These are phyloP conservation scores for Chiloscyllium plagiosum DNA, from an alignment of 2,113 vertebrate species.

Conservation along the genomic window DNA sequence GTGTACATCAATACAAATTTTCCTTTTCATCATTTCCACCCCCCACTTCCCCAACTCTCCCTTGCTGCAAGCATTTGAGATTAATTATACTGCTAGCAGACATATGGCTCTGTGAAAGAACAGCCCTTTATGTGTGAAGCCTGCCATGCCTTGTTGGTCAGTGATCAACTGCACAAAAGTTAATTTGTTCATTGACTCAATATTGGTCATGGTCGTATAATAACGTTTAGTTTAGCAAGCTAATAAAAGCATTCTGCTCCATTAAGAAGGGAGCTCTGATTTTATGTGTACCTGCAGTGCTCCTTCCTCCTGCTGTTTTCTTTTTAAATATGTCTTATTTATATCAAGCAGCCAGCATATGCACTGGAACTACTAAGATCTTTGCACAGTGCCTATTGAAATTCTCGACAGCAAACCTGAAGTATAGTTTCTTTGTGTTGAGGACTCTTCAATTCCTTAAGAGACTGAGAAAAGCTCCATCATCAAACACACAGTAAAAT, in stretches of 20 bases:
- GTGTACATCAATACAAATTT: background rate
- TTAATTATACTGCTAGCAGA: slow-evolving; percentile 70
- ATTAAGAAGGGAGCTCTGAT: slow-evolving; percentile 7
- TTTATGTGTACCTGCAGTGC: no score
- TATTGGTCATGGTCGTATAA: slow-evolving; percentile 57
- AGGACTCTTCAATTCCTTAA: background rate
- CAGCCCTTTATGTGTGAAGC: slow-evolving; percentile 59
- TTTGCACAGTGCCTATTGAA: background rate
- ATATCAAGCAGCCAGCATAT: background rate
- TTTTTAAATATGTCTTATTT: background rate
- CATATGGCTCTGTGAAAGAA: slow-evolving; percentile 60
- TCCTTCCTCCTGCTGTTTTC: background rate
- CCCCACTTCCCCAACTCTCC: slow-evolving; percentile 47
- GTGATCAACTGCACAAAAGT: slow-evolving; percentile 85
- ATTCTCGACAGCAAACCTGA: background rate
- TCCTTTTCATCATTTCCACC: slow-evolving; percentile 48
- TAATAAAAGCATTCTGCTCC: slow-evolving; percentile 43
- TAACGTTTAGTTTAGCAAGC: slow-evolving; percentile 41
- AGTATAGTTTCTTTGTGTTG: background rate
- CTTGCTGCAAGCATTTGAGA: slow-evolving; percentile 59
- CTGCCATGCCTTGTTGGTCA: slow-evolving; percentile 45
- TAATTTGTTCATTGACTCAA: slow-evolving; percentile 76
- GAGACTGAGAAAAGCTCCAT: background rate
- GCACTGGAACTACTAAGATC: background rate
- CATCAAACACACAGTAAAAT: background rate